Conservation (phyloP, 2,888 invertebrate species). For the Cistogaster globosa region DNA sequence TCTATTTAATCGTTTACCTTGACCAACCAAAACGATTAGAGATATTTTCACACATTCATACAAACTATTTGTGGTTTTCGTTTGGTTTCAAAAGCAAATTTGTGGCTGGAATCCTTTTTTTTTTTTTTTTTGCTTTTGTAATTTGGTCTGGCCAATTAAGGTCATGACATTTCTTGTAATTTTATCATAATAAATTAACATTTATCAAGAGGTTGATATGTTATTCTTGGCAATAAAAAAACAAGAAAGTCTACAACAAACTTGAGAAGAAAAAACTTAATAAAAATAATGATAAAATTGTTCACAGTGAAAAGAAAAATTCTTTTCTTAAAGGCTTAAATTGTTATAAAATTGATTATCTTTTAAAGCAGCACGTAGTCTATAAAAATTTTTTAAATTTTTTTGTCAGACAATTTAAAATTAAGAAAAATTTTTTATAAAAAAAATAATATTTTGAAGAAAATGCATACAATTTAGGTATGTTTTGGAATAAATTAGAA, state of each 20-base stretch:
- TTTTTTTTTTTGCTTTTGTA: background rate
- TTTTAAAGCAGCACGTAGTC: background rate
- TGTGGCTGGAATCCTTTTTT: background rate
- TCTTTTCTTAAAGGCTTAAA: background rate
- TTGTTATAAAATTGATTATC: background rate
- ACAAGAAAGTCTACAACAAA: background rate
- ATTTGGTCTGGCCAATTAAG: background rate
- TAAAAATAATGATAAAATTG: background rate
- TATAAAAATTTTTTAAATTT: background rate
- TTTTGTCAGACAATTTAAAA: too few species aligned
- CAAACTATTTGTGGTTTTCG: background rate
- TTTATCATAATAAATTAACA: background rate
- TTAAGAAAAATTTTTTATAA: too few species aligned
- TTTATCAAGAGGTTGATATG: background rate
- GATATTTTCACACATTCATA: background rate
- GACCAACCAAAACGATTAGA: background rate
- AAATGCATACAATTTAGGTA: too few species aligned
- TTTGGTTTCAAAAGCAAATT: background rate
- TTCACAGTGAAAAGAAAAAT: background rate
- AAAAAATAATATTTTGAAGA: too few species aligned
- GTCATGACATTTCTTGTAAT: background rate
- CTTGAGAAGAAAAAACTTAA: background rate
- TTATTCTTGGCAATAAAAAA: background rate
- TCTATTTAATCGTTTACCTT: background rate
- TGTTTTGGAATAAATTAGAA: too few species aligned